Conservation (phyloP, 2,888 invertebrate genomes). For the Slavum lentiscoides region DNA sequence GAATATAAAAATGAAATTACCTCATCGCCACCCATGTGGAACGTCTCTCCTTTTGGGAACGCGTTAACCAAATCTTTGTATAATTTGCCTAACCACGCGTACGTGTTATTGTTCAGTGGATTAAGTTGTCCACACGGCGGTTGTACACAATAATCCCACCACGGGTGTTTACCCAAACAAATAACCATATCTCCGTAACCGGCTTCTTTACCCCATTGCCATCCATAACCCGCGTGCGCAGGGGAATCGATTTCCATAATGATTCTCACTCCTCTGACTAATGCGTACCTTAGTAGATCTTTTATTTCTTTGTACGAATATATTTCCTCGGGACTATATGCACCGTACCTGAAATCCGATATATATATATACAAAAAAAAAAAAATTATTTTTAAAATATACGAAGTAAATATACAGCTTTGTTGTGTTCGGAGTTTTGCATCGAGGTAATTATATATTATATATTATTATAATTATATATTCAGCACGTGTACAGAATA, state of each 20-base stretch:
- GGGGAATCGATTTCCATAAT: constrained; percentile 89
- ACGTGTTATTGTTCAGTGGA: constrained; percentile 73
- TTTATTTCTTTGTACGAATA: constrained; percentile 70
- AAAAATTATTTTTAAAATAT: too few relatives aligned
- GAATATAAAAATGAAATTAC: constrained; percentile 54
- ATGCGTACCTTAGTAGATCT: constrained; percentile 75
- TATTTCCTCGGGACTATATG: constrained; percentile 71
- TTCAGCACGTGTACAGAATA: too few relatives aligned
- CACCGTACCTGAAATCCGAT: constrained; percentile 67
- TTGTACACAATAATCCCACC: constrained; percentile 75
- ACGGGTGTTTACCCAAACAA: constrained; percentile 70
- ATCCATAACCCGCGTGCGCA: constrained; percentile 77
- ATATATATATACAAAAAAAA: too few relatives aligned
- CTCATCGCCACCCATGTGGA: constrained; percentile 82
- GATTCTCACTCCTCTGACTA: constrained; percentile 78
- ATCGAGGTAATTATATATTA: too few relatives aligned
- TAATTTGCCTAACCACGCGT: constrained; percentile 70
- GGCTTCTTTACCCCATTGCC: constrained; percentile 75
- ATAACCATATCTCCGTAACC: constrained; percentile 70
- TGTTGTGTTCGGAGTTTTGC: too few relatives aligned
- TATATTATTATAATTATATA: too few relatives aligned
- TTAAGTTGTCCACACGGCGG: constrained; percentile 87
- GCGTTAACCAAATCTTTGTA: constrained; percentile 70
- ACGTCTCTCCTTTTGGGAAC: constrained; percentile 65
- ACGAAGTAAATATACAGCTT: too few relatives aligned